Conservation (phyloP, 1,140 invertebrate species). For the Spodoptera frugiperda region DNA sequence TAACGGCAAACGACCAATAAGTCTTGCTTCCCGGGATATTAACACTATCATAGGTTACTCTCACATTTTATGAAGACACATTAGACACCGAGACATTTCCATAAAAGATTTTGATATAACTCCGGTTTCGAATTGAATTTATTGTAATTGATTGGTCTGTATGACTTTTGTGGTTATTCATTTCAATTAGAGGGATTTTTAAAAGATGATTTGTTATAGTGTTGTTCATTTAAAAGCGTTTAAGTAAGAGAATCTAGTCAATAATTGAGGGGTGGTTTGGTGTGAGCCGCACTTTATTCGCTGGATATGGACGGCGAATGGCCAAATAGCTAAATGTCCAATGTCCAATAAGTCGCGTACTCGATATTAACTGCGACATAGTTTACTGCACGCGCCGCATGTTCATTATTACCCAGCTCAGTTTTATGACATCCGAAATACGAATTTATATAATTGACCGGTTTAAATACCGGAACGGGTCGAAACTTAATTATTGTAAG, state of each 20-base stretch:
- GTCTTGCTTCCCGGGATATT: slow-evolving; percentile 82
- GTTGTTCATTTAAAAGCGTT: background rate
- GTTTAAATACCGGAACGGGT: slow-evolving; percentile 66
- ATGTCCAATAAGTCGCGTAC: slow-evolving; percentile 73
- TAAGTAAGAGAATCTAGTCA: background rate
- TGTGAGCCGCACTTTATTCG: slow-evolving; percentile 51
- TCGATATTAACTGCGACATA: slow-evolving; percentile 78
- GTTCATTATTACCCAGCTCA: slow-evolving; percentile 76
- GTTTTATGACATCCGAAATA: slow-evolving; percentile 79
- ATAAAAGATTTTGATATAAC: slow-evolving; percentile 59
- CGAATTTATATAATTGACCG: slow-evolving; percentile 78
- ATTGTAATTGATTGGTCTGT: slow-evolving; percentile 21
- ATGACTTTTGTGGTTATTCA: background rate
- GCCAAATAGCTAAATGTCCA: slow-evolving; percentile 71
- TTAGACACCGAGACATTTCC: slow-evolving; percentile 70
- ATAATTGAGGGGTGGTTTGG: slow-evolving; percentile 24
- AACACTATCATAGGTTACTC: slow-evolving; percentile 84
- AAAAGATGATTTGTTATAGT: no score
- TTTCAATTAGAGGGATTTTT: background rate
- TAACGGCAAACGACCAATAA: slow-evolving; percentile 82
- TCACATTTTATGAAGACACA: slow-evolving; percentile 82
- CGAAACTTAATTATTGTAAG: slow-evolving; percentile 66
- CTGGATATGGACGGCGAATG: slow-evolving; percentile 41
- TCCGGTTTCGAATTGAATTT: slow-evolving; percentile 31
- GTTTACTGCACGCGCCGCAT: slow-evolving; percentile 75